phyloP scores from a whole-genome alignment of 2,888 invertebrate species.

The Archips xylosteana region DNA sequence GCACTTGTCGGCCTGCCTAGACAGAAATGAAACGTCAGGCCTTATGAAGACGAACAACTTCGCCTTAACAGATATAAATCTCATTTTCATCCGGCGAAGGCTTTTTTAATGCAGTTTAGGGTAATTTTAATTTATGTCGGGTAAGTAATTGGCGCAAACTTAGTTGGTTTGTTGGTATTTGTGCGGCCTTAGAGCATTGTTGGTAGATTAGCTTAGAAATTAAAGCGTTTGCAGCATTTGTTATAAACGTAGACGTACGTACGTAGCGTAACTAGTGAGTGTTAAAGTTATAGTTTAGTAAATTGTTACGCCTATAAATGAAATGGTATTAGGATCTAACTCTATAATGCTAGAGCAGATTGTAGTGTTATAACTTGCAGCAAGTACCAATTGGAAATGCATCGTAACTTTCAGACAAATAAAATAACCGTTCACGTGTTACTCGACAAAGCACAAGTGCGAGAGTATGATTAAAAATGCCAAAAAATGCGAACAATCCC shows the following conservation, averaged over 20 bases:
- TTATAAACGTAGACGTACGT: background rate
- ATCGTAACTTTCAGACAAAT: too few relatives aligned
- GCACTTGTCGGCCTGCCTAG: conserved; percentile 82
- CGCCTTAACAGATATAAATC: conserved; percentile 82
- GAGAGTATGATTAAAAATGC: conserved; percentile 27
- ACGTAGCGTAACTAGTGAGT: background rate
- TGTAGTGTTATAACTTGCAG: too few relatives aligned
- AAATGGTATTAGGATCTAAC: too few relatives aligned
- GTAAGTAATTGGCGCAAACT: conserved; percentile 59
- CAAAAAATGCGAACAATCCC: conserved; percentile 44
- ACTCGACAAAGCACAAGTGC: background rate
- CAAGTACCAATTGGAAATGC: too few relatives aligned
- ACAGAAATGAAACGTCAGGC: conserved; percentile 83
- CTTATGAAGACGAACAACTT: conserved; percentile 84
- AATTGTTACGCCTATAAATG: too few relatives aligned
- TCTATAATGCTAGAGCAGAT: too few relatives aligned
- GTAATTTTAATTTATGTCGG: conserved; percentile 74
- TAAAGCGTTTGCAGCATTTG: conserved; percentile 37
- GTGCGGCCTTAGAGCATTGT: conserved; percentile 9
- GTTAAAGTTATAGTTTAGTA: too few relatives aligned
- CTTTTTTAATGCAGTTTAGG: conserved; percentile 69
- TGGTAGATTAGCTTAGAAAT: background rate
- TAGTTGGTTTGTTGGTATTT: conserved; percentile 38
- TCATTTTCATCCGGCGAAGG: conserved; percentile 70
- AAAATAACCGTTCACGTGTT: too few relatives aligned